phyloP scores from a whole-genome alignment of 2,888 invertebrate genomes.

The Cloeon dipterum region DNA sequence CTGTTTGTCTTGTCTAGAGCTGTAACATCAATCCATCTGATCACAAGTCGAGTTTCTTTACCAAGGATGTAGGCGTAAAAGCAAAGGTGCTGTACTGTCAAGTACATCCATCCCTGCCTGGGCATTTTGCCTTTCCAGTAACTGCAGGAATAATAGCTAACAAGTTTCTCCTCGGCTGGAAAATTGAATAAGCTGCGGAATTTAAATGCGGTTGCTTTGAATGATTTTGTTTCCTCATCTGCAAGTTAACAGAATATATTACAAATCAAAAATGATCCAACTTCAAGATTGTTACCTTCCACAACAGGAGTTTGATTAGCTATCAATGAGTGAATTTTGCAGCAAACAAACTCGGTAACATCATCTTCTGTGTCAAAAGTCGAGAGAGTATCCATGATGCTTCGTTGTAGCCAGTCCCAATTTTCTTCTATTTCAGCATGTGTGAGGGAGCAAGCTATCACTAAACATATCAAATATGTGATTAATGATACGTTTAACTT shows the following conservation, averaged over 20 bases:
- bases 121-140: constrained; percentile 85
- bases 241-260: constrained; percentile 12
- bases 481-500: constrained; percentile 2
- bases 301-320: constrained; percentile 41
- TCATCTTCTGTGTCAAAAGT: constrained; percentile 88
- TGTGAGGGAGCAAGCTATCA: constrained; percentile 71
- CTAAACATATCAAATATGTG: constrained; percentile 25
- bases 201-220: constrained; percentile 53
- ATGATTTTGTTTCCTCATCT: constrained; percentile 68
- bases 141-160: constrained; percentile 84
- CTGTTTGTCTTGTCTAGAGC: constrained; percentile 56
- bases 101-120: constrained; percentile 89
- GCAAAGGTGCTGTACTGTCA: constrained; percentile 89
- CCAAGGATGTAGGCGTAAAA: constrained; percentile 91
- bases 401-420: constrained; percentile 84
- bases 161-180: constrained; percentile 83
- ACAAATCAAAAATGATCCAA: neutral
- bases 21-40: constrained; percentile 78
- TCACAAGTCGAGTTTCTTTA: constrained; percentile 63
- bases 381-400: constrained; percentile 64
- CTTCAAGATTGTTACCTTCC: constrained; percentile 20
- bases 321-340: constrained; percentile 88
- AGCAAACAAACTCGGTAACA: constrained; percentile 81
- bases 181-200: constrained; percentile 77
- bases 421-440: constrained; percentile 69